These are phyloP conservation scores for Pseudanteris insignis DNA, from an alignment of 2,888 invertebrate species.

Conservation along the genomic window DNA sequence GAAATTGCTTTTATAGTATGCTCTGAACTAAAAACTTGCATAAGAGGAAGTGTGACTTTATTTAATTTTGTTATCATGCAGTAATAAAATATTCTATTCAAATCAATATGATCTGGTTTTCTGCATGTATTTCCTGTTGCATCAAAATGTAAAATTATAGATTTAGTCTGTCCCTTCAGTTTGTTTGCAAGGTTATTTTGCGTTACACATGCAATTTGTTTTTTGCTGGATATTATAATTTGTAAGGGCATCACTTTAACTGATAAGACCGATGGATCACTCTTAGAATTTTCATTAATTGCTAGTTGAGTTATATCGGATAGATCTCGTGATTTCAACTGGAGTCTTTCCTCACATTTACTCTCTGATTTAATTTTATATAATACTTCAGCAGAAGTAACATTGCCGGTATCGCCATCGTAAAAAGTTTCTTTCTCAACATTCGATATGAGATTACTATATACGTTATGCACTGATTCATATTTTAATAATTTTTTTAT, in stretches of 20 bases:
- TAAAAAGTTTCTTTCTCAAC: constrained; percentile 7
- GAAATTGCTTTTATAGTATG: no score
- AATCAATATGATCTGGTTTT: constrained; percentile 15
- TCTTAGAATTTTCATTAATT: constrained; percentile 2
- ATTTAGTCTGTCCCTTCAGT: neutral
- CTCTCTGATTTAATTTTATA: constrained; percentile 33
- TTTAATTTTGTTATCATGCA: neutral
- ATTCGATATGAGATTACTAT: neutral
- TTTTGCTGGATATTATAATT: constrained; percentile 13
- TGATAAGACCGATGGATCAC: constrained; percentile 14
- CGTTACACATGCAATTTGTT: constrained; percentile 9
- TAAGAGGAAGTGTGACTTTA: no score
- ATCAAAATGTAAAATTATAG: constrained; percentile 34
- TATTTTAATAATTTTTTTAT: constrained; percentile 15
- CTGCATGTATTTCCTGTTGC: constrained; percentile 33
- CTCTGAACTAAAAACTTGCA: no score
- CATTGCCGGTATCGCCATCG: constrained; percentile 16
- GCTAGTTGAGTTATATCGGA: constrained; percentile 20
- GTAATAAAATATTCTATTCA: constrained; percentile 33
- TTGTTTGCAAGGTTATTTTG: neutral
- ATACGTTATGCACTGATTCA: neutral
- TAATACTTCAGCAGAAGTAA: neutral
- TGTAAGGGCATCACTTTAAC: constrained; percentile 4
- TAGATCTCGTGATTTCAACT: constrained; percentile 35
- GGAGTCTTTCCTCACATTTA: constrained; percentile 1